These are phyloP conservation scores for Microcebus ravelobensis DNA, from an alignment of 2,113 vertebrate genomes.

Conservation along the genomic window DNA sequence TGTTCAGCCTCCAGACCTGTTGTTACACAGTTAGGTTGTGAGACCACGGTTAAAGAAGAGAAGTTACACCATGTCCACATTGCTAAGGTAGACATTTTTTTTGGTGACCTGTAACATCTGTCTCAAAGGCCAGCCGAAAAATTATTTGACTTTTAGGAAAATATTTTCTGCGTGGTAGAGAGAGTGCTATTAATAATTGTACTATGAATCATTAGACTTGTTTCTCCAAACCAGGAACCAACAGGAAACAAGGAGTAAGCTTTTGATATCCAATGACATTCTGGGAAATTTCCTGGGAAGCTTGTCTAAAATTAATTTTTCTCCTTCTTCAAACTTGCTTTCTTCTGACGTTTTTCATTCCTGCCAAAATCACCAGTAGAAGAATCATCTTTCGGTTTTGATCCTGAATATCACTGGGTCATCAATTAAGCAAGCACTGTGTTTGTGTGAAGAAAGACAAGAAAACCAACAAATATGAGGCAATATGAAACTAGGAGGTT, in stretches of 20 bases:
- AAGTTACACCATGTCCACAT: neutral
- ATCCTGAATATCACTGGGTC: neutral
- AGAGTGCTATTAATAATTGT: neutral
- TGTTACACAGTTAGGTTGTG: neutral
- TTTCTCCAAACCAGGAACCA: neutral
- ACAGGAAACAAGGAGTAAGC: neutral
- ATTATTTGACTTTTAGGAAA: neutral
- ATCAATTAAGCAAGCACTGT: neutral
- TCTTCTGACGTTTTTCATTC: neutral
- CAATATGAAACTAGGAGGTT: neutral
- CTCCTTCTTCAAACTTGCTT: neutral
- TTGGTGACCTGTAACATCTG: neutral
- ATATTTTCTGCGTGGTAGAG: neutral
- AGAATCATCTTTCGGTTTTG: neutral
- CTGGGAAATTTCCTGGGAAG: neutral
- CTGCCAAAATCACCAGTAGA: neutral
- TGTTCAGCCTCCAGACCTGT: neutral
- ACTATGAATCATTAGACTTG: neutral
- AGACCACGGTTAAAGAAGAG: neutral
- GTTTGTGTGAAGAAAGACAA: neutral
- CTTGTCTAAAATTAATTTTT: neutral
- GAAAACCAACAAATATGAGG: neutral
- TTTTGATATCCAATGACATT: neutral
- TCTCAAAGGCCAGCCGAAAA: neutral
- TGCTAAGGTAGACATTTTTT: neutral